Conservation (phyloP, 2,888 invertebrate species). For the Exocentrus adspersus region DNA sequence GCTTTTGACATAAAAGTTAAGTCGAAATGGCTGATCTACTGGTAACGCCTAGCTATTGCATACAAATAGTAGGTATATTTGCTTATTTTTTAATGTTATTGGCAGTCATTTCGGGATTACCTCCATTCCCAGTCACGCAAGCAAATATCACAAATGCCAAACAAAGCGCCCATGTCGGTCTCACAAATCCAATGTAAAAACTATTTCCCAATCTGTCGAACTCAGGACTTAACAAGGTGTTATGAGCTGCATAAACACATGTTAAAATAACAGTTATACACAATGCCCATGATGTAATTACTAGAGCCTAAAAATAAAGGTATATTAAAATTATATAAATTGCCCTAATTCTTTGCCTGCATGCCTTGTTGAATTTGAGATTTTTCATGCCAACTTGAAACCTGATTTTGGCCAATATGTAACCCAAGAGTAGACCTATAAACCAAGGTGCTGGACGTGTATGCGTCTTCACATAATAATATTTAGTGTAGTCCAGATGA, state of each 20-base stretch:
- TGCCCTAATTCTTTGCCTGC: neutral
- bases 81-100: no score
- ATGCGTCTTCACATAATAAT: conserved; percentile 44
- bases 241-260: conserved; percentile 42
- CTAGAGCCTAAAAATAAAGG: conserved; percentile 15
- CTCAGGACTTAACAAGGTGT: conserved; percentile 33
- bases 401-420: conserved; percentile 39
- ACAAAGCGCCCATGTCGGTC: conserved; percentile 62
- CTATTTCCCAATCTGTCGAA: conserved; percentile 39
- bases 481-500: conserved; percentile 12
- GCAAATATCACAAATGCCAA: conserved; percentile 64
- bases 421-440: conserved; percentile 47
- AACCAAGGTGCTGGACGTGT: conserved; percentile 47
- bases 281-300: conserved; percentile 4
- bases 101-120: no score
- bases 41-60: no score
- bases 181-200: conserved; percentile 55
- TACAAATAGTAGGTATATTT: no score
- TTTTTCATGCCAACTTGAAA: neutral
- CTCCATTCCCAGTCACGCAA: conserved; percentile 64
- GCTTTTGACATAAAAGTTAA: no score
- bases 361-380: conserved; percentile 21
- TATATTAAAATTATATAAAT: no score
- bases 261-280: conserved; percentile 28
- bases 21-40: no score